Evolutionary conservation across 2,888 invertebrate species (phyloP), one percentile per base, ranked within the genome.

Genomic region (Sericinus montela): DNA sequence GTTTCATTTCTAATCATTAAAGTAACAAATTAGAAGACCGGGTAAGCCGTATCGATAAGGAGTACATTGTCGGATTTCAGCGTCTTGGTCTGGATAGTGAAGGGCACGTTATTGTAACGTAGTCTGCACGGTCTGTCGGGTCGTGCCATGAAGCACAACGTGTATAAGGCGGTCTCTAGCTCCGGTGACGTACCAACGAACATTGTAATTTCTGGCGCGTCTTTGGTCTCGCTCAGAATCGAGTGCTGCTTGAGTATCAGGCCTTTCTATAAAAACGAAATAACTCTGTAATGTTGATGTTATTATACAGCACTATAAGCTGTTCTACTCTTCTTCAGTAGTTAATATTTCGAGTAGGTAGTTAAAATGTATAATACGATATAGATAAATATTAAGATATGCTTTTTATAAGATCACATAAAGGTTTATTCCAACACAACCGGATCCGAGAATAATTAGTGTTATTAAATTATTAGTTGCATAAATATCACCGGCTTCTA

Each of bases 151-250:
- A 96, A 97, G 78, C 98, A 98, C 3, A 97, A 90, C 0, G 97
- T 95, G 83, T 97, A 98, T 5, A 98, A 75, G 0, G 97, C 95
- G 74, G 96, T 91, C 76, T 98, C 98, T 57, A 97, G 86, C 76
- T 98, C 98, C 0, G 98, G 98, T 36, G 96, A 96, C 0, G 95
- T 95, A 23, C 96, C 96, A 43, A 96, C 91, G 70, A 96, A 95
- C 91, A 96, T 92, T 0, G 91, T 92, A 43, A 94, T 92, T 15
- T 94, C 94, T 0, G 95, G 95, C 50, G 96, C 96, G 63, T 93
- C 93, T 49, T 88, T 92, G 0, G 93, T 89, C 3, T 91, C 91
- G 56, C 93, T 92, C 69, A 94, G 92, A 29, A 91, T 89, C 11
- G 94, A 92, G 56, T 95, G 94, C 54, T 93, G 89, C 71, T 95